Evolutionary conservation across 2,797 vertebrate species (phyloP), one percentile per base, ranked within the genome.

Genomic region (Microctenopoma lineatum): DNA sequence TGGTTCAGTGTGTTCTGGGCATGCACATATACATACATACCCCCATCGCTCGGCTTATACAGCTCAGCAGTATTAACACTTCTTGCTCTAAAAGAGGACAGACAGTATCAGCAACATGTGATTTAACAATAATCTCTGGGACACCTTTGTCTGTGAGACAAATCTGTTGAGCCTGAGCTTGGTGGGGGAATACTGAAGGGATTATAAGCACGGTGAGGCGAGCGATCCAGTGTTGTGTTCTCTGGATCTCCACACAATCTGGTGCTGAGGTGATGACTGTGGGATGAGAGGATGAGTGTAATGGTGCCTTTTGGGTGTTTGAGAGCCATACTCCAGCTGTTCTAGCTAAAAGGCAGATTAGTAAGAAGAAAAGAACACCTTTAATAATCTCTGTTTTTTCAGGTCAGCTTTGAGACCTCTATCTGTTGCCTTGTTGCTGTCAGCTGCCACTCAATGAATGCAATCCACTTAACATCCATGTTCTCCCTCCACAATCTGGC

Each of bases 241-340:
- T 51, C 51, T 27, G 47, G 13, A 60, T 64, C 18, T 66, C 45
- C 63, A 29, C 26, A 56, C 70, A 70, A 70, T 7, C 50, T 29
- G 36, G 12, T 29, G 5, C 41, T 1, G 16, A 48, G 26, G 68
- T 61, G 59, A 57, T 15, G 46, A 41, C 42, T 55, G 53, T 11
- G 41, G 16, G 60, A 10, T 25, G 34, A 51, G 5, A 55, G 32
- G 66, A 32, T 1, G 18, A 7, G 54, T 75, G 73, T 59, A 63
- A 60, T 25, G 45, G 57, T 51, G 66, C 59, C 64, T 56, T 51
- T 26, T 14, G 70, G 63, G 62, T 54, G 70, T 34, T 21, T 64
- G 60, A 73, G 32, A 58, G 25, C n/a, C 41, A 42, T 59, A 65
- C 16, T 42, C 39, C 63, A 66, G 66, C 61, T 69, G 64, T 29